A percentile compares a stretch with the other conserved stretches of the same genome.
Conservation (phyloP, 2,797 vertebrate genomes). For the Peromyscus eremicus region DNA sequence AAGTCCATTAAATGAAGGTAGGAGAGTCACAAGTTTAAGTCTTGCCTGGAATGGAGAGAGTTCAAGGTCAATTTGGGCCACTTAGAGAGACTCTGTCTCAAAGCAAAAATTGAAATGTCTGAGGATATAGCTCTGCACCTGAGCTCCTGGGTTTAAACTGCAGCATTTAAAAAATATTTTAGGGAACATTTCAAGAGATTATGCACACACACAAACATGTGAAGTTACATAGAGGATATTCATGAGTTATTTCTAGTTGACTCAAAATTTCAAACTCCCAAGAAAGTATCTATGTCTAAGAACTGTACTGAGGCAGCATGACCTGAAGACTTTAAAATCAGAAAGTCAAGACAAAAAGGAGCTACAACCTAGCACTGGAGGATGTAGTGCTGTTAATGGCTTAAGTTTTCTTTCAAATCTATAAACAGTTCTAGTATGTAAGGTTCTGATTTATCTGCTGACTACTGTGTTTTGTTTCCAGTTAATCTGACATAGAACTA, state of each 20-base stretch:
- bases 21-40: background rate
- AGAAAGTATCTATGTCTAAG: background rate
- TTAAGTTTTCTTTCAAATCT: background rate
- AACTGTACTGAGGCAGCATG: background rate
- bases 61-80: background rate
- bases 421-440: background rate
- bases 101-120: background rate
- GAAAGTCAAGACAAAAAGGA: slow-evolving; percentile 23
- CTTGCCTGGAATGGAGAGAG: background rate
- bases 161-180: slow-evolving; percentile 26
- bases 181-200: background rate
- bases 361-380: background rate
- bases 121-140: background rate
- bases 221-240: background rate
- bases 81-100: background rate
- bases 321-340: slow-evolving; percentile 1
- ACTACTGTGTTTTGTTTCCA: background rate
- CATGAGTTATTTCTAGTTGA: background rate
- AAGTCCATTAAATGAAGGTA: background rate
- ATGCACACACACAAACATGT: background rate
- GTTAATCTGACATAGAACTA: background rate
- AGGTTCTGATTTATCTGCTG: background rate
- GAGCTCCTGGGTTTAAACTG: background rate
- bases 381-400: background rate
- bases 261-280: slow-evolving; percentile 13